A percentile compares a stretch with the other conserved stretches of the same genome.
phyloP scores from a whole-genome alignment of 2,113 vertebrate genomes.

The Anguilla rostrata region DNA sequence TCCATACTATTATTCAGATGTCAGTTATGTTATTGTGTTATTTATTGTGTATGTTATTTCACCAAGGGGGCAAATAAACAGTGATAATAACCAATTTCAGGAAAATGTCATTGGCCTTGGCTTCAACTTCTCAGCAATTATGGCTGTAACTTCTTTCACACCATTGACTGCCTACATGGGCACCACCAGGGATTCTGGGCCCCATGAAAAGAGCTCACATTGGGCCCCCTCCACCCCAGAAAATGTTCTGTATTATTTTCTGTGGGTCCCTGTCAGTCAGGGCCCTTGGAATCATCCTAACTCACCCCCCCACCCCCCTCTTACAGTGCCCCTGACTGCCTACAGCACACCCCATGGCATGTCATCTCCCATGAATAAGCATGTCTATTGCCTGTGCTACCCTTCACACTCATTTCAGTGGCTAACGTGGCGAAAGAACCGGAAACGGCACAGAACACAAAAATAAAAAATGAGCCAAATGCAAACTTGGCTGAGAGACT shows the following conservation, averaged over 20 bases:
- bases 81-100: background rate
- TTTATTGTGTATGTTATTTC: too few relatives aligned
- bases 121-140: too few relatives aligned
- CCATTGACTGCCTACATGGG: too few relatives aligned
- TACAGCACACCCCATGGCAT: background rate
- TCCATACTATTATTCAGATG: background rate
- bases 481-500: constrained; percentile 36
- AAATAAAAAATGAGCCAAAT: background rate
- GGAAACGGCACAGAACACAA: constrained; percentile 21
- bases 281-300: too few relatives aligned
- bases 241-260: too few relatives aligned
- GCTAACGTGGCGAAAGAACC: background rate
- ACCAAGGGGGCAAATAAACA: background rate
- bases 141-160: too few relatives aligned
- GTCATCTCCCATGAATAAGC: background rate
- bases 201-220: too few relatives aligned
- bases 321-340: too few relatives aligned
- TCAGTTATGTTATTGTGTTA: background rate
- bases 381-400: background rate
- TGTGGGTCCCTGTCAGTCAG: too few relatives aligned
- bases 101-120: background rate
- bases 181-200: too few relatives aligned
- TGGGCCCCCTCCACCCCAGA: too few relatives aligned
- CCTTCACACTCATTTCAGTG: background rate
- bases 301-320: too few relatives aligned